Base-by-base conservation (phyloP, 2,113 vertebrate species). In the Clarias gariepinus region DNA sequence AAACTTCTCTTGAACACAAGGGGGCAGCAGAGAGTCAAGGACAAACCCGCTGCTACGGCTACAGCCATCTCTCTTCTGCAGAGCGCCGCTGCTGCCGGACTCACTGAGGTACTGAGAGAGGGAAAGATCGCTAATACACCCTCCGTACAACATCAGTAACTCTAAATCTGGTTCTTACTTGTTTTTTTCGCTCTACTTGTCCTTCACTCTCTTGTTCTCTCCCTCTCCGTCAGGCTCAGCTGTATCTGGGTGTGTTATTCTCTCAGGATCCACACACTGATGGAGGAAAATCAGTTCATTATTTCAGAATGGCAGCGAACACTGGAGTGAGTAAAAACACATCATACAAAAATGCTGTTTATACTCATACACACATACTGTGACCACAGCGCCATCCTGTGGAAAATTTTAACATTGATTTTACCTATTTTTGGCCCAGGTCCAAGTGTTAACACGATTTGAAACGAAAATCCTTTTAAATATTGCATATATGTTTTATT, bases 201-300 rank as follows among this genome's bases (percentile, higher is more conserved):
- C 64, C 30, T 33, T 82, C 19, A 28, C 18, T 47, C 25, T 63
- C 4, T 28, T 4, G 64, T 1, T n/a, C 3, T 60, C 10, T 80
- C 57, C 66, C 33, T 60, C 11, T 79, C 13, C 7, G 73, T 79
- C 87, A 99, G 98, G 97, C 98, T 69, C 97, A 99, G 91, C 91
- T 97, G 83, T 97, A 95, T 83, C 95, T 99, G 6, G 97, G 97
- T 3, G 96, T 96, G 0, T 89, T 98, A 66, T 96, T 95, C 85
- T 93, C 95, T 86, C 96, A 92, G 90, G 94, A 94, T 66, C 89
- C 94, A 0, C 86, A 94, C 36, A 90, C 92, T 82, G 93, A 96
- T 12, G 91, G 93, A 4, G 87, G 87, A 83, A 96, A 87, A 89
- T 95, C 96, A 2, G 92, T 96, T 80, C 93, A 93, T 25, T 98